Conservation (phyloP, 2,888 invertebrate genomes). For the Parthenolecanium corni region DNA sequence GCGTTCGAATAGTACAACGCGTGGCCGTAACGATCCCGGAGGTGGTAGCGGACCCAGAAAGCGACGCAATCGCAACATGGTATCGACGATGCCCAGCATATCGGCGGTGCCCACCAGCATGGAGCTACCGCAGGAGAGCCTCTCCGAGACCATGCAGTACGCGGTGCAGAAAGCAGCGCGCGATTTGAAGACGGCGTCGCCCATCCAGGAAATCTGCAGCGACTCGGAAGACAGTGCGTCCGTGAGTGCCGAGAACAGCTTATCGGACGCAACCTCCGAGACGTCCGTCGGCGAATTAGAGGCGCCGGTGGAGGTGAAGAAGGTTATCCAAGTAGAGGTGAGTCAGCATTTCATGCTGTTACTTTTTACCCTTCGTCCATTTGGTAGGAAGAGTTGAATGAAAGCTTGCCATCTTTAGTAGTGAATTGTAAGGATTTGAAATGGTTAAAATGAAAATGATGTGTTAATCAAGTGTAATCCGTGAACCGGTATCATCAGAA, state of each 20-base stretch:
- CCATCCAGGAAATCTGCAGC: slow-evolving; percentile 33
- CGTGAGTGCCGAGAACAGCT: background rate
- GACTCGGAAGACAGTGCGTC: slow-evolving; percentile 5
- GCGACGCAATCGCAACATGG: slow-evolving; percentile 4
- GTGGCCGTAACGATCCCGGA: slow-evolving; percentile 18
- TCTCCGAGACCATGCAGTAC: slow-evolving; percentile 13
- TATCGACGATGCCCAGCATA: background rate
- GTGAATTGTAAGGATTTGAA: too few species aligned
- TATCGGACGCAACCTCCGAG: background rate
- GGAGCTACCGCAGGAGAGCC: background rate
- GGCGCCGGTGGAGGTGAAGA: background rate
- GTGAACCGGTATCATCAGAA: too few species aligned
- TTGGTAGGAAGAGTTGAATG: too few species aligned
- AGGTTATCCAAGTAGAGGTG: background rate
- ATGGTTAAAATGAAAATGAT: too few species aligned
- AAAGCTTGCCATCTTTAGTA: too few species aligned
- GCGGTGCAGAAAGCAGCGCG: slow-evolving; percentile 22
- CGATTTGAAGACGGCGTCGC: slow-evolving; percentile 25
- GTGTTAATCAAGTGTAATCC: too few species aligned
- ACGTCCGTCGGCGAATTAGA: background rate
- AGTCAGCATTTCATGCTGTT: too few species aligned
- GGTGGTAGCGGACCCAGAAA: slow-evolving; percentile 15
- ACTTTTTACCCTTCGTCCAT: too few species aligned
- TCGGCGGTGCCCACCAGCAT: background rate
- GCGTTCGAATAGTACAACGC: slow-evolving; percentile 19